Evolutionary conservation across 2,888 invertebrate species (phyloP), one percentile per base, ranked within the genome.

Genomic region (Ptilodon capucinus): DNA sequence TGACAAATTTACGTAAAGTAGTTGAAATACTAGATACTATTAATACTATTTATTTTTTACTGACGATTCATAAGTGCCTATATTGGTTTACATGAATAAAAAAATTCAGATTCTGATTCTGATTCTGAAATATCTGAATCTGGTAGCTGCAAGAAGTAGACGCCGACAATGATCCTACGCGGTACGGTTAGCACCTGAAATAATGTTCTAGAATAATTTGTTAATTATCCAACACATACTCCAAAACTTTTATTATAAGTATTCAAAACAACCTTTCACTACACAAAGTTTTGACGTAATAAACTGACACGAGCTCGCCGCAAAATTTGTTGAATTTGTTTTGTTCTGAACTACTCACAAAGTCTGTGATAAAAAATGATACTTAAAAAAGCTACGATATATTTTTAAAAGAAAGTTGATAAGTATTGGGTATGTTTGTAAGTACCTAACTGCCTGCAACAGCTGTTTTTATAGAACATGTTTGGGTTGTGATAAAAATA

Each of bases 1-100:
- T 62, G 66, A 71, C 68, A 74, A 67, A 65, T 67, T 62, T 63
- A 69, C 51, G 59, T 48, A 60, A 65, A 63, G 48, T 55, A 64
- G 48, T 61, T 65, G 59, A 57, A 62, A 60, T 59, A 48, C 48
- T 58, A 40, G 40, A n/a, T n/a, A n/a, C n/a, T n/a, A n/a, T n/a
- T n/a, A n/a, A n/a, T n/a, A n/a, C n/a, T n/a, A n/a, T n/a, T n/a
- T n/a, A n/a, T n/a, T n/a, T n/a, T n/a, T n/a, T n/a, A n/a, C n/a
- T n/a, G n/a, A n/a, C n/a, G n/a, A n/a, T n/a, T n/a, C n/a, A n/a
- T n/a, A n/a, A n/a, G n/a, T n/a, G n/a, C n/a, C n/a, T n/a, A n/a
- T n/a, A n/a, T n/a, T n/a, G n/a, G n/a, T n/a, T n/a, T n/a, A n/a
- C n/a, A n/a, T n/a, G n/a, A n/a, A n/a, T n/a, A n/a, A n/a, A n/a